Base-by-base conservation (phyloP, 2,888 invertebrate genomes). In the Andrena bucephala region DNA sequence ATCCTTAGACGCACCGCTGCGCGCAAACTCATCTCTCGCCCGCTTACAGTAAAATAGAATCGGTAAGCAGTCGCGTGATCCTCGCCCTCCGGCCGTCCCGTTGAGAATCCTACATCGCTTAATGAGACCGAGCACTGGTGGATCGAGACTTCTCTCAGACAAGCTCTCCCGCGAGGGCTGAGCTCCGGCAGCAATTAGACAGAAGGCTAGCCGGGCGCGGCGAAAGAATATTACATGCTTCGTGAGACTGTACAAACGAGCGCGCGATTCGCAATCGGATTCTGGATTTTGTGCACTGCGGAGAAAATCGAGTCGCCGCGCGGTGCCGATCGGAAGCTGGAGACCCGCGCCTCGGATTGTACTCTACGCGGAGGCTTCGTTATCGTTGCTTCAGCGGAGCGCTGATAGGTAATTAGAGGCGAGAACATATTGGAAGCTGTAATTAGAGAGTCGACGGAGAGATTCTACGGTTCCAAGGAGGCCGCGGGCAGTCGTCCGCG, bases 11-110 rank as follows among this genome's bases (percentile, higher is more conserved):
- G 74, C 83, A 81, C 72, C 72, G 69, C 85, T 89, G 83, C 75
- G 77, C 68, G 81, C 77, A 67, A 67, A 63, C 60, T 67, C 60
- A 50, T 63, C 59, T 57, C 57, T 42, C 63, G 67, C 84, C 84
- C 72, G 67, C 63, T 79, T 83, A 87, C 80, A 79, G 57, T 87
- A 86, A 90, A 89, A 89, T 87, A 89, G 86, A 84, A 84, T 90
- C 85, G 72, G 84, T 89, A 87, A 87, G 81, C 81, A 81, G 84
- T 83, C 80, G 76, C 69, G 24, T 13, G 86, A 82, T 81, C 65
- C 77, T 89, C 81, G 86, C 60, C 29, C 66, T 71, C 77, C 74
- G 75, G 81, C 71, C 80, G 65, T 75, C 68, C 65, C 76, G 69
- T 82, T 68, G 75, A 77, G 77, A 71, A 57, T 57, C 27, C 36